Evolutionary conservation across 2,113 vertebrate species (phyloP).

Genomic region (Halichoerus grypus): DNA sequence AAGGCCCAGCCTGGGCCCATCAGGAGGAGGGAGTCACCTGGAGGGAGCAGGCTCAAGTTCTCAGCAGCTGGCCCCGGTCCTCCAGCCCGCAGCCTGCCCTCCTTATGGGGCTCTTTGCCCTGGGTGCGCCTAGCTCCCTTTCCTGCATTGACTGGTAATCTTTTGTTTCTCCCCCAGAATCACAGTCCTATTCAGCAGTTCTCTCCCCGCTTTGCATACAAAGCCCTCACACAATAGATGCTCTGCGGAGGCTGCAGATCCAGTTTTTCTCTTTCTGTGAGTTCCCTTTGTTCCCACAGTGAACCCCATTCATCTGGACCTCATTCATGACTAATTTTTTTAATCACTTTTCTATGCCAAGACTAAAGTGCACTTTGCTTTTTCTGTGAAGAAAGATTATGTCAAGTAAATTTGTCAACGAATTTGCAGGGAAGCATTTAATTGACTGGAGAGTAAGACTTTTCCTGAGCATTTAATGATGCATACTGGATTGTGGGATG

Average conservation of each 20-base stretch:
- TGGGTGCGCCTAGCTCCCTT: not conserved
- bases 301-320: conserved; percentile 28
- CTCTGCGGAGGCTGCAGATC: not conserved
- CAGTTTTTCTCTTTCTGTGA: not conserved
- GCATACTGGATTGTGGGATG: not conserved
- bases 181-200: not conserved
- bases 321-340: not conserved
- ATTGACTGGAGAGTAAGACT: not conserved
- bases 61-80: accelerated
- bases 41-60: not conserved
- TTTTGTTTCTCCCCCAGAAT: not conserved
- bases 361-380: conserved; percentile 1
- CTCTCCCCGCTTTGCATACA: not conserved
- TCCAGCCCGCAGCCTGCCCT: not conserved
- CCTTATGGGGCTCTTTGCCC: not conserved
- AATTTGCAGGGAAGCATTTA: not conserved
- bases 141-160: not conserved
- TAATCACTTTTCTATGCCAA: conserved; percentile 48
- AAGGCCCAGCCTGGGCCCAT: no score
- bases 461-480: not conserved
- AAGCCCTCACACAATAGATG: not conserved
- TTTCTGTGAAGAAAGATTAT: conserved; percentile 51
- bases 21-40: no score
- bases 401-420: not conserved
- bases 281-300: not conserved